Evolutionary conservation across 2,113 vertebrate species (phyloP), one percentile per base, ranked within the genome.

Genomic region (Hemichromis elongatus): DNA sequence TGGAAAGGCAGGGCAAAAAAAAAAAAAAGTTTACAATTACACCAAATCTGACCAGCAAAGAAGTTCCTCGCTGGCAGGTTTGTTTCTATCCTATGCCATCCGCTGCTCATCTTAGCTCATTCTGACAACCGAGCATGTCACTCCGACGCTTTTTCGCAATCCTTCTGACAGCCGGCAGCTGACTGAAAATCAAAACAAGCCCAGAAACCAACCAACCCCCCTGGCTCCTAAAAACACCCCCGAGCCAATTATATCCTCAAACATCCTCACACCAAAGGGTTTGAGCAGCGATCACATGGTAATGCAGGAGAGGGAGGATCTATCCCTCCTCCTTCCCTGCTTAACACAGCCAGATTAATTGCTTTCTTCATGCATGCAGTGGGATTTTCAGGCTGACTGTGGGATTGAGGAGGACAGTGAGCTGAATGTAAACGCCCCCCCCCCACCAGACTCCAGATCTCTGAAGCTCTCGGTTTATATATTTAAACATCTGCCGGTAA

Each of bases 121-220:
- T 81, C 54, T 82, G 87, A 86, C 78, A 84, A 63, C 14, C 78
- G 35, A 77, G 45, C 75, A 14, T 68, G 68, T 87, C 89, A 53
- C 66, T 86, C 77, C 35, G 1, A 6, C 4, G 70, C 84, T 55
- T 40, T 37, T 24, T 40, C 4, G 2, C 79, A 37, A 88, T 89
- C 79, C 66, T 21, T 84, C 57, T 63, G 86, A 92, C 88, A 89
- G 84, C 61, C 68, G 24, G 61, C 83, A 77, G 81, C 66, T 26
- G 77, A 45, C 50, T 55, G 84, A 47, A n/a, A 66, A 87, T 90
- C 66, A 78, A 79, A 89, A 82, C 82, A 59, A 81, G 28, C 68
- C 56, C 4, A 1, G 50, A 13, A 68, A 68, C 5, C 14, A n/a
- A 11, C 30, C 9, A 16, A 3, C 26, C 2, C 16, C 7, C 47